These are phyloP conservation scores for Eupleurogrammus muticus DNA, from an alignment of 2,797 vertebrate genomes.

Conservation along the genomic window DNA sequence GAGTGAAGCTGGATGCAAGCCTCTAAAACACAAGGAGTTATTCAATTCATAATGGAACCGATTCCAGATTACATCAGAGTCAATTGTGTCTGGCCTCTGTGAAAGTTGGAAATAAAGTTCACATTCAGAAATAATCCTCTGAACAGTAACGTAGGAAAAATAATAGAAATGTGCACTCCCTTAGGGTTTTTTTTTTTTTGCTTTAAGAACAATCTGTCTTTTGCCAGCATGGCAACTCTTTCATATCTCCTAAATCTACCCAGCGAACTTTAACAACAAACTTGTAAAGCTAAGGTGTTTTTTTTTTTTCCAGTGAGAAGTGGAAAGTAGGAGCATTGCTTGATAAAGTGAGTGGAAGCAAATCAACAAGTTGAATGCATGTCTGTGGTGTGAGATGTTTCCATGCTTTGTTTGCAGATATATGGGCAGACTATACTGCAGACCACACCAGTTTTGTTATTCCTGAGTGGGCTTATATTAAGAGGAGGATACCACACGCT, in stretches of 20 bases:
- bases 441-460: conserved; percentile 66
- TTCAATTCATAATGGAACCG: conserved; percentile 26
- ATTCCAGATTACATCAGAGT: conserved; percentile 18
- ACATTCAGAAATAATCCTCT: conserved; percentile 52
- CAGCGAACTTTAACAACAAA: conserved; percentile 68
- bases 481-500: conserved; percentile 28
- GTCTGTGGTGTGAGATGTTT: conserved; percentile 57
- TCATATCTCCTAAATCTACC: conserved; percentile 43
- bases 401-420: conserved; percentile 62
- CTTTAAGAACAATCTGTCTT: conserved; percentile 50
- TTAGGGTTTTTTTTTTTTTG: conserved; percentile 39
- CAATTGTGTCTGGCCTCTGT: conserved; percentile 13
- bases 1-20: conserved; percentile 17
- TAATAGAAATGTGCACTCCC: conserved; percentile 43
- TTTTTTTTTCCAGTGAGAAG: conserved; percentile 50
- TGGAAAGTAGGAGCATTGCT: conserved; percentile 52
- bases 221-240: conserved; percentile 53
- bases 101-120: conserved; percentile 27
- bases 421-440: conserved; percentile 57
- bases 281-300: conserved; percentile 70
- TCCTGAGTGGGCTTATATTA: conserved; percentile 58
- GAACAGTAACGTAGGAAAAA: conserved; percentile 35
- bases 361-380: conserved; percentile 50
- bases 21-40: not conserved
- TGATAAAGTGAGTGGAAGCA: conserved; percentile 42